Conservation (phyloP, 2,113 vertebrate species). For the Agelaius phoeniceus region DNA sequence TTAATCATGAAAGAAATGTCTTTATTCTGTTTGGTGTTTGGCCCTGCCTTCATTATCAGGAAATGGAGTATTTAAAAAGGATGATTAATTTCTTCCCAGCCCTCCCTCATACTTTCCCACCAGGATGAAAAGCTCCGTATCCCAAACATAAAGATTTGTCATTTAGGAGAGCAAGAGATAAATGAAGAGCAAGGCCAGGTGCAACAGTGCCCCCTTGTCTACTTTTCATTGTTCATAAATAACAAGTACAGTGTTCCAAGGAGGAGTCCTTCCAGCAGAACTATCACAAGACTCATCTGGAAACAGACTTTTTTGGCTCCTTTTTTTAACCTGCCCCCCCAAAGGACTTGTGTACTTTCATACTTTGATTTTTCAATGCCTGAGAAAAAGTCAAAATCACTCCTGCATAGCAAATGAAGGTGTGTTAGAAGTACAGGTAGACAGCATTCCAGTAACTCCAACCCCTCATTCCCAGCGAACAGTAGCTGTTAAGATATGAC, state of each 20-base stretch:
- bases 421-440: not conserved
- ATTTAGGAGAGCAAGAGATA: not conserved
- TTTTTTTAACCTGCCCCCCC: not conserved
- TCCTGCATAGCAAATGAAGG: not conserved
- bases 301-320: not conserved
- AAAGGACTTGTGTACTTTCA: not conserved
- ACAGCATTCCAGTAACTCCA: not conserved
- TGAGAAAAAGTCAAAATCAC: not conserved
- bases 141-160: not conserved
- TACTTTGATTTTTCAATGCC: not conserved
- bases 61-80: not conserved
- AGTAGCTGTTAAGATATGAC: not conserved
- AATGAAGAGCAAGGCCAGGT: not conserved
- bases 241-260: not conserved
- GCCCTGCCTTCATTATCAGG: not conserved
- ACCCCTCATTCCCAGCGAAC: not conserved
- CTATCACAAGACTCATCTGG: not conserved
- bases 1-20: not conserved
- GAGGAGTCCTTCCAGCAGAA: not conserved
- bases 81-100: not conserved
- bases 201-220: not conserved
- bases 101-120: not conserved
- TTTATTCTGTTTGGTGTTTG: not conserved
- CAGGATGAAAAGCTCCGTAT: not conserved
- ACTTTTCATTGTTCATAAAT: not conserved